A percentile compares a stretch with the other conserved stretches of the same genome.
Evolutionary conservation across 1,140 invertebrate species (phyloP).

Genomic region (Drosophila bocki): DNA sequence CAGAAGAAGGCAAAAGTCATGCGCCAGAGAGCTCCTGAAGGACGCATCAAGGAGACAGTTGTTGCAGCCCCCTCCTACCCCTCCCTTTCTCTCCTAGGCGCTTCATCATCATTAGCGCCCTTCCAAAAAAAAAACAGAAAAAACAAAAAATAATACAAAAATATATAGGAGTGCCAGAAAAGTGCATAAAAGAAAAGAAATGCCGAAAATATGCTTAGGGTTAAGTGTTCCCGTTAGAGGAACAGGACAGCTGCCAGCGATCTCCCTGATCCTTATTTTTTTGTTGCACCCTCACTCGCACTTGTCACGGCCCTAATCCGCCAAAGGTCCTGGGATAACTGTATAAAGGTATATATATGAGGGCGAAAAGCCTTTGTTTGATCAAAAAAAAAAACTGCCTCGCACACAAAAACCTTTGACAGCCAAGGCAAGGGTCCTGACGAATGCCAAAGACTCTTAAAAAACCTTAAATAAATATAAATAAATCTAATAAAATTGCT

Average conservation of each 20-base stretch:
- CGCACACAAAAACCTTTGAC: slow-evolving; percentile 44
- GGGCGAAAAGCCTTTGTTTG: slow-evolving; percentile 28
- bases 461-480: not conserved
- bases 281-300: slow-evolving; percentile 13
- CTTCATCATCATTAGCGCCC: slow-evolving; percentile 77
- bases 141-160: not conserved
- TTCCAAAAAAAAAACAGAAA: slow-evolving; percentile 25
- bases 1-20: slow-evolving; percentile 78
- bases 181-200: slow-evolving; percentile 23
- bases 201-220: slow-evolving; percentile 71
- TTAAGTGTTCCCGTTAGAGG: slow-evolving; percentile 83
- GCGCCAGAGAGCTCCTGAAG: slow-evolving; percentile 80
- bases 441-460: slow-evolving; percentile 8
- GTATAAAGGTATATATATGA: slow-evolving; percentile 19
- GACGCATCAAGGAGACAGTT: slow-evolving; percentile 79
- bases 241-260: slow-evolving; percentile 39
- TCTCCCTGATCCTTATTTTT: slow-evolving; percentile 21
- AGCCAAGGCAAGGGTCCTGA: not conserved
- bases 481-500: too few relatives aligned
- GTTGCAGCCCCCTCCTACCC: slow-evolving; percentile 32
- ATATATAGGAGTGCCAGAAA: slow-evolving; percentile 3
- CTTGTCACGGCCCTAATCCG: slow-evolving; percentile 50
- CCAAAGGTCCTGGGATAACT: slow-evolving; percentile 41
- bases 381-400: slow-evolving; percentile 20
- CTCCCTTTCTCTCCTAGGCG: slow-evolving; percentile 11